Evolutionary conservation across 1,140 invertebrate genomes (phyloP).

Genomic region (Trichonephila clavata): DNA sequence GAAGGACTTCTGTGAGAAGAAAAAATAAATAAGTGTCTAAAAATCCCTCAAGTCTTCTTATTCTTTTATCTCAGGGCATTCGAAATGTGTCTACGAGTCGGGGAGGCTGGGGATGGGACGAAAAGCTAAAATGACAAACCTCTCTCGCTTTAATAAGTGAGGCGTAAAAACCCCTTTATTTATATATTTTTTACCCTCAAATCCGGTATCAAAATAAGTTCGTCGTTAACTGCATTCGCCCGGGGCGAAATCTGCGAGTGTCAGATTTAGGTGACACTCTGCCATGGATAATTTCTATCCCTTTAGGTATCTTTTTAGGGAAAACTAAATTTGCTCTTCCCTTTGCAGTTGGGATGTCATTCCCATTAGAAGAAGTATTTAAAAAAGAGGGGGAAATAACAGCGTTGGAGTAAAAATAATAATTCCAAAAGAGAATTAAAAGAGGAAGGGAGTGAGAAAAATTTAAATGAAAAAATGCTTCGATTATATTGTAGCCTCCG

Average conservation of each 20-base stretch:
- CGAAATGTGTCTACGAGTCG: background rate
- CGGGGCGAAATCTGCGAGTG: background rate
- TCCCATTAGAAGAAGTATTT: background rate
- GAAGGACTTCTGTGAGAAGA: background rate
- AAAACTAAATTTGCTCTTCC: constrained; percentile 3
- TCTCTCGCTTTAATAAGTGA: background rate
- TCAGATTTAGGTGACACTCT: background rate
- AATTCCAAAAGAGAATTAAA: constrained; percentile 23
- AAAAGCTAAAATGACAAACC: background rate
- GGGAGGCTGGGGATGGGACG: background rate
- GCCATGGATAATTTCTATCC: constrained; percentile 2
- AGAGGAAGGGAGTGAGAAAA: background rate
- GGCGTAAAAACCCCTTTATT: constrained; percentile 8
- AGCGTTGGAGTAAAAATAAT: background rate
- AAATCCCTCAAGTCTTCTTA: constrained; percentile 1
- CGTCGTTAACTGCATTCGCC: background rate
- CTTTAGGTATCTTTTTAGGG: background rate
- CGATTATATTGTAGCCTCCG: background rate
- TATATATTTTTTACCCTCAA: background rate
- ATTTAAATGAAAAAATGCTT: background rate
- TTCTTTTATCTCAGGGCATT: background rate
- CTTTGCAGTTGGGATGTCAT: constrained; percentile 34
- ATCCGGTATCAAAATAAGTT: constrained; percentile 46
- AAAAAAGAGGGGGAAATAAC: background rate
- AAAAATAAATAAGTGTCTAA: background rate